phyloP scores from a whole-genome alignment of 2,888 invertebrate species.

The Rhorus exstirpatorius region DNA sequence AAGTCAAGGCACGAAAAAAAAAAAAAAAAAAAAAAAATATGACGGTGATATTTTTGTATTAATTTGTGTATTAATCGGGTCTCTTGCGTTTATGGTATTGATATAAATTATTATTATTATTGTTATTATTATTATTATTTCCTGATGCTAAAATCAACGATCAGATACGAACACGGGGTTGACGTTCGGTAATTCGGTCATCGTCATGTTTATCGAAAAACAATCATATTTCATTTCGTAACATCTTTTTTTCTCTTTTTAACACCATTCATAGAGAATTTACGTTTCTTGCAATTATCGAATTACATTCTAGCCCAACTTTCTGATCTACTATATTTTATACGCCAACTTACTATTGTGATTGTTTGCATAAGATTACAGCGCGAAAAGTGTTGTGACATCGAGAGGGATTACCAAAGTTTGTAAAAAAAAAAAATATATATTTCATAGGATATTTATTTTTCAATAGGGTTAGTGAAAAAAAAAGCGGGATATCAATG shows the following conservation, averaged over 20 bases:
- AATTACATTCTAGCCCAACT: conserved; percentile 4
- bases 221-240: background rate
- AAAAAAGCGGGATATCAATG: conserved; percentile 18
- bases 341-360: conserved; percentile 5
- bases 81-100: background rate
- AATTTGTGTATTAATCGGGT: conserved; percentile 39
- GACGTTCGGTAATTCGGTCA: background rate
- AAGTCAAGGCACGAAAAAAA: conserved; percentile 28
- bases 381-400: conserved; percentile 34
- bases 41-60: conserved; percentile 56
- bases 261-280: conserved; percentile 21
- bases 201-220: conserved; percentile 1
- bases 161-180: background rate
- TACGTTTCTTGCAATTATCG: conserved; percentile 1
- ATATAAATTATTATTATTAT: conserved; percentile 3
- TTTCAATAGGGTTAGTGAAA: conserved; percentile 43
- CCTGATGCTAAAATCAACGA: conserved; percentile 25
- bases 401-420: conserved; percentile 59
- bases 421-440: conserved; percentile 45
- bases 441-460: conserved; percentile 67
- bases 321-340: conserved; percentile 26
- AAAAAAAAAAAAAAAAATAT: conserved; percentile 21
- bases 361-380: conserved; percentile 21
- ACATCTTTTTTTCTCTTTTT: conserved; percentile 1
- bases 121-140: conserved; percentile 21